phyloP scores from a whole-genome alignment of 1,140 invertebrate genomes.

The Drosophila azteca region DNA sequence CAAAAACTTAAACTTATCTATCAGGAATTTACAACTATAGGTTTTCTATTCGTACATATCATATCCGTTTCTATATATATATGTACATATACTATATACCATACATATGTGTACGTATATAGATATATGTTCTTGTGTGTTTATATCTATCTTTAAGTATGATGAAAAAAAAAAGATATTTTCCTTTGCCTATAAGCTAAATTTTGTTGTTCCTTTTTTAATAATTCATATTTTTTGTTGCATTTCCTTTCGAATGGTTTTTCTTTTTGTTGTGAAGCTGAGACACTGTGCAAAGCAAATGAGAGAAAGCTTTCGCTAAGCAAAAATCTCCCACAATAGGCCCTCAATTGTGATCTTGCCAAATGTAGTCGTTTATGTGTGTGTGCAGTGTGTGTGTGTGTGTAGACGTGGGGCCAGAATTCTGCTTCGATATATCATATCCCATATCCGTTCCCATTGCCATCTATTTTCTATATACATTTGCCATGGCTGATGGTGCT shows the following conservation, averaged over 20 bases:
- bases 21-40: conserved; percentile 49
- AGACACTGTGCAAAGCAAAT: conserved; percentile 44
- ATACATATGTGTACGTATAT: conserved; percentile 34
- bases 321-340: conserved; percentile 39
- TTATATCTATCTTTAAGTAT: conserved; percentile 1
- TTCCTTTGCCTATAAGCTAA: conserved; percentile 41
- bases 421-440: too few relatives aligned
- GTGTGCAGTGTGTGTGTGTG: too few relatives aligned
- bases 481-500: background rate
- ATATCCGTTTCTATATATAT: conserved; percentile 35
- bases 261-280: conserved; percentile 36
- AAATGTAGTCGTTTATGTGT: conserved; percentile 14
- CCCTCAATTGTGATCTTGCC: conserved; percentile 17
- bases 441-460: too few relatives aligned
- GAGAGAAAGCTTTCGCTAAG: conserved; percentile 53
- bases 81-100: conserved; percentile 16
- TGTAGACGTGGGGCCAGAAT: too few relatives aligned
- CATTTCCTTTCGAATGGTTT: conserved; percentile 3
- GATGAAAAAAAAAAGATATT: conserved; percentile 37
- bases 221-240: conserved; percentile 26
- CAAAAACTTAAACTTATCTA: conserved; percentile 38
- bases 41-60: conserved; percentile 36
- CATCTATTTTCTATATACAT: conserved; percentile 23
- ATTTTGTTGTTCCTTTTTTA: conserved; percentile 32
- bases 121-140: conserved; percentile 14